phyloP scores from a whole-genome alignment of 2,797 vertebrate species.

The Coregonus ussuriensis region DNA sequence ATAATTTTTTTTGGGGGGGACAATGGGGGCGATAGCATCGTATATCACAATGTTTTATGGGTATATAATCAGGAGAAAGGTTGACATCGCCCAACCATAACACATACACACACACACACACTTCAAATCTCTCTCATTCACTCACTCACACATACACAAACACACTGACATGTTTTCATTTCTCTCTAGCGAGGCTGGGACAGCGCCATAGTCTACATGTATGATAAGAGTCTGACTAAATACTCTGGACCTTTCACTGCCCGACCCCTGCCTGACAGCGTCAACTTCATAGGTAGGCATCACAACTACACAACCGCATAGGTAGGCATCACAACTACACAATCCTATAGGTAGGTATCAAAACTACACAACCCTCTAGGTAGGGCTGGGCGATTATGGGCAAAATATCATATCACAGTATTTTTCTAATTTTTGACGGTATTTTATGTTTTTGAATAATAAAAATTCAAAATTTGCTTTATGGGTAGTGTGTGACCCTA shows the following conservation, averaged over 20 bases:
- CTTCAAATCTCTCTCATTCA: not conserved
- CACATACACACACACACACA: not conserved
- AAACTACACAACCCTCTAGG: not conserved
- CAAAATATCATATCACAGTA: no score
- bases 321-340: not conserved
- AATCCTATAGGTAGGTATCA: not conserved
- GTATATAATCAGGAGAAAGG: no score
- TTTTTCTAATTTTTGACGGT: no score
- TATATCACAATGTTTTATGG: no score
- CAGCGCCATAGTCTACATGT: slow-evolving; percentile 94
- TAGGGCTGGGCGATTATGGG: not conserved
- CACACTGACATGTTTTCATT: slow-evolving; percentile 14
- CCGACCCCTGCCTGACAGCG: slow-evolving; percentile 91
- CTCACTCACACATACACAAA: not conserved
- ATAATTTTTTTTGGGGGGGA: no score
- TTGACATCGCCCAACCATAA: not conserved
- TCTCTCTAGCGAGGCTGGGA: slow-evolving; percentile 91
- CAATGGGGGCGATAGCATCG: no score
- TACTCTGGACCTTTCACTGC: slow-evolving; percentile 94
- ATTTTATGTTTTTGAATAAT: no score
- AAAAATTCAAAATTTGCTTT: no score
- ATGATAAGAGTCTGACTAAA: slow-evolving; percentile 93
- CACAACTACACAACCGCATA: not conserved
- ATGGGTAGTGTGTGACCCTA: no score
- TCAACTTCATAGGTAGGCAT: slow-evolving; percentile 93